Conservation (phyloP, 2,797 vertebrate species). For the Malurus splendens region DNA sequence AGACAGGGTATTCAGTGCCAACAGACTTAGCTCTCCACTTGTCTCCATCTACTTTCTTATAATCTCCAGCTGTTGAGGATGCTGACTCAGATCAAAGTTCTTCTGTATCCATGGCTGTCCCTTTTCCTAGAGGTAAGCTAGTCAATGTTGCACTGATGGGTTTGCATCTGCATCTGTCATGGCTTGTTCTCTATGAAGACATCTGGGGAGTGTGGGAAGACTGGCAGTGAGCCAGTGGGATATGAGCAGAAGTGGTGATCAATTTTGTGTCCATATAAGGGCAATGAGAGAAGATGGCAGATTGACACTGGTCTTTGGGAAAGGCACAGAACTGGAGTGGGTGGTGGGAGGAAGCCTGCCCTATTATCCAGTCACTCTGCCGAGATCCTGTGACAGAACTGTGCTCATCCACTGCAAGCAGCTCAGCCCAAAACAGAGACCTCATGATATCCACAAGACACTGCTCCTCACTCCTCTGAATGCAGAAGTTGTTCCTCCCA, state of each 20-base stretch:
- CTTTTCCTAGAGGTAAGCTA: not conserved
- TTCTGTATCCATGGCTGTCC: not conserved
- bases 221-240: not conserved
- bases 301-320: not conserved
- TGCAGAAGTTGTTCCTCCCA: not conserved
- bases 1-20: not conserved
- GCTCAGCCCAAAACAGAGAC: not conserved
- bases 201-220: not conserved
- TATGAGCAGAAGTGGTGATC: not conserved
- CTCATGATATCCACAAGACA: not conserved
- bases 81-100: not conserved
- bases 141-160: not conserved
- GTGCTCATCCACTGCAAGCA: not conserved
- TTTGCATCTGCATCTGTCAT: not conserved
- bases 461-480: not conserved
- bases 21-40: not conserved
- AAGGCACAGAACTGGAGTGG: not conserved
- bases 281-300: not conserved
- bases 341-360: not conserved
- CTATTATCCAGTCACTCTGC: not conserved
- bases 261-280: slow-evolving; percentile 4
- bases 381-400: not conserved
- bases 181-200: not conserved
- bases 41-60: not conserved
- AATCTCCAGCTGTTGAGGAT: not conserved